These are phyloP conservation scores for Pempheris klunzingeri DNA, from an alignment of 2,797 vertebrate genomes.

Conservation along the genomic window DNA sequence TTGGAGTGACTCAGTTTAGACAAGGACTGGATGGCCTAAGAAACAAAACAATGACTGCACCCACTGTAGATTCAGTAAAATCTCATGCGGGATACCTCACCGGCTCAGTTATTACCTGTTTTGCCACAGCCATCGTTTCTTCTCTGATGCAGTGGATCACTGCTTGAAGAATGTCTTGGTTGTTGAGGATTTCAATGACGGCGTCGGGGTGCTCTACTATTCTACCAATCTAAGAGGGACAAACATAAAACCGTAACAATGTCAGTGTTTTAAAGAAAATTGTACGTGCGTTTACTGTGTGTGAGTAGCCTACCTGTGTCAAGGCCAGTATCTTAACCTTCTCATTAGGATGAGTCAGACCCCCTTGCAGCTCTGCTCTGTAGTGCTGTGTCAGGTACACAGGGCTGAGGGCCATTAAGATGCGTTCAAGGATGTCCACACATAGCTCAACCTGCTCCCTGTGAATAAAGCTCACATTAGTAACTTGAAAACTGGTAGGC, in stretches of 20 bases:
- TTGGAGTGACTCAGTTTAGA: slow-evolving; percentile 88
- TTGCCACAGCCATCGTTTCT: slow-evolving; percentile 93
- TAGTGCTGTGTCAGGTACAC: slow-evolving; percentile 87
- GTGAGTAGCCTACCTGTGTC: slow-evolving; percentile 87
- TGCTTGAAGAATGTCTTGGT: slow-evolving; percentile 84
- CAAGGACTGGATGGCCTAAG: slow-evolving; percentile 90
- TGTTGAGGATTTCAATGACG: slow-evolving; percentile 87
- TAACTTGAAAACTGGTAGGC: not conserved
- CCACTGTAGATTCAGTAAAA: not conserved
- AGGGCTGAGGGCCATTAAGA: slow-evolving; percentile 91
- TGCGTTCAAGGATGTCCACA: slow-evolving; percentile 90
- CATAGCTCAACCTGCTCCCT: slow-evolving; percentile 92
- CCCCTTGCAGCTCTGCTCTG: slow-evolving; percentile 88
- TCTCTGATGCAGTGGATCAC: slow-evolving; percentile 89
- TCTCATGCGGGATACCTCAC: not conserved
- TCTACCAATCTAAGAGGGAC: slow-evolving; percentile 88
- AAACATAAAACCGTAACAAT: not conserved
- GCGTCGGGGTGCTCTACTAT: slow-evolving; percentile 88
- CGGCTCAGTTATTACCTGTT: slow-evolving; percentile 84
- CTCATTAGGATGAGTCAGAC: slow-evolving; percentile 90
- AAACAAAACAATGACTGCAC: not conserved
- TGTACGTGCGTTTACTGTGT: not conserved
- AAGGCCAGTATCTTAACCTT: slow-evolving; percentile 91
- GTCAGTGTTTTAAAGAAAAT: not conserved
- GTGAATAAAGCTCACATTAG: slow-evolving; percentile 42